Conservation (phyloP, 1,140 invertebrate species). For the Agrilus planipennis region DNA sequence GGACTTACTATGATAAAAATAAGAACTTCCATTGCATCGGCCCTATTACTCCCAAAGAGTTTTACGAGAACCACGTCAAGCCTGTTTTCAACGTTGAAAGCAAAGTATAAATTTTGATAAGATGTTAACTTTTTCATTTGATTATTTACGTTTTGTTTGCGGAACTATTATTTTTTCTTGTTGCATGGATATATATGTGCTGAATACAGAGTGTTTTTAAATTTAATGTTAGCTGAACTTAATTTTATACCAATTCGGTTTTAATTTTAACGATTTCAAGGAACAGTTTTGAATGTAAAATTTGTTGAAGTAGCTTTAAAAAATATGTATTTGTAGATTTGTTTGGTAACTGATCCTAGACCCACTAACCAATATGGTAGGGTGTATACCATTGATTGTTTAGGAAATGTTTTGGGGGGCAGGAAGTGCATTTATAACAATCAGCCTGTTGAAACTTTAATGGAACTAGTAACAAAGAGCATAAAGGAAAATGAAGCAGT, state of each 20-base stretch:
- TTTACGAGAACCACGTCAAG: constrained; percentile 70
- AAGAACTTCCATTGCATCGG: constrained; percentile 67
- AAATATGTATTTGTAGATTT: constrained; percentile 45
- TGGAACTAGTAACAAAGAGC: constrained; percentile 61
- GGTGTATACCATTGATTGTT: constrained; percentile 75
- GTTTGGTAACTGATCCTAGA: constrained; percentile 75
- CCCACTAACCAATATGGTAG: constrained; percentile 60
- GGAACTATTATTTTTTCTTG: no score
- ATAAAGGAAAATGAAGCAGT: constrained; percentile 74
- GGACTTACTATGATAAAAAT: constrained; percentile 80
- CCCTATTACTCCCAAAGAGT: constrained; percentile 63
- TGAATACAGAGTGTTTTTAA: no score
- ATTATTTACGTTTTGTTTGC: no score
- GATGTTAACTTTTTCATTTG: no score
- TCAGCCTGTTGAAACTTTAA: constrained; percentile 64
- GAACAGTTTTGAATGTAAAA: no score
- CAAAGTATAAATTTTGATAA: constrained; percentile 50
- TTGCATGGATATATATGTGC: no score
- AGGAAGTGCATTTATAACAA: constrained; percentile 73
- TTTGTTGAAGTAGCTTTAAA: no score
- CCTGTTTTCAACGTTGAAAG: constrained; percentile 70
- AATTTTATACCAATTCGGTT: no score
- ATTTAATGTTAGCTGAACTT: no score
- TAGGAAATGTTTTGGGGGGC: constrained; percentile 76
- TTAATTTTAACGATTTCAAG: no score